A percentile compares a stretch with the other conserved stretches of the same genome.
These are phyloP conservation scores for Lithophane leautieri DNA, from an alignment of 2,888 invertebrate genomes.

Conservation along the genomic window DNA sequence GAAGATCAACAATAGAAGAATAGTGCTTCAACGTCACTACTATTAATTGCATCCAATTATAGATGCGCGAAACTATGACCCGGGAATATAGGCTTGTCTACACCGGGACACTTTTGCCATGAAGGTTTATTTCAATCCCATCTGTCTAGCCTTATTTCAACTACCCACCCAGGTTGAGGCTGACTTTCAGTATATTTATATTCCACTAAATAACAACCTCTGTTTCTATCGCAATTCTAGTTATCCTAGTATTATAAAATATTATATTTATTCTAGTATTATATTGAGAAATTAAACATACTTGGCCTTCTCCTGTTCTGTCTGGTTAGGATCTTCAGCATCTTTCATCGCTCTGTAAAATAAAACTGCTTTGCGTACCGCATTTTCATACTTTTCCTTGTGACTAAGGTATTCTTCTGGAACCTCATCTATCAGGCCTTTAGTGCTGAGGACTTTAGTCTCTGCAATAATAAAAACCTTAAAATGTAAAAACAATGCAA, in stretches of 20 bases:
- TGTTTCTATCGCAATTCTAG: neutral
- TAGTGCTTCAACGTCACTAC: neutral
- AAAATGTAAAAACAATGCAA: neutral
- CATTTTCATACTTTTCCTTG: constrained; percentile 95
- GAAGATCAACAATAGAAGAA: neutral
- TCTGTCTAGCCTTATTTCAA: neutral
- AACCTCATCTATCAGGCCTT: constrained; percentile 91
- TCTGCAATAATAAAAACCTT: constrained; percentile 68
- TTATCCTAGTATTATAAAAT: too few species aligned
- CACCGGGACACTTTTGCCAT: neutral
- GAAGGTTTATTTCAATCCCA: neutral
- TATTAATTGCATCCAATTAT: too few species aligned
- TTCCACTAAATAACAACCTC: neutral
- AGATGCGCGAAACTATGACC: neutral
- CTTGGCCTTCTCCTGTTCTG: constrained; percentile 92
- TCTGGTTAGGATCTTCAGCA: constrained; percentile 90
- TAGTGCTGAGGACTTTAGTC: constrained; percentile 85
- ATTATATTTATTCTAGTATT: neutral
- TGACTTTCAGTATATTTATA: neutral
- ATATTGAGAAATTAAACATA: constrained; percentile 75
- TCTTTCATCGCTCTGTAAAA: constrained; percentile 91
- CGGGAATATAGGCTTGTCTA: neutral
- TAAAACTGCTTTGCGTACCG: constrained; percentile 92
- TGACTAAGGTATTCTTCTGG: constrained; percentile 95
- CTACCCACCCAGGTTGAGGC: neutral